These are phyloP conservation scores for Hypothenemus hampei DNA, from an alignment of 1,140 invertebrate genomes.

Conservation along the genomic window DNA sequence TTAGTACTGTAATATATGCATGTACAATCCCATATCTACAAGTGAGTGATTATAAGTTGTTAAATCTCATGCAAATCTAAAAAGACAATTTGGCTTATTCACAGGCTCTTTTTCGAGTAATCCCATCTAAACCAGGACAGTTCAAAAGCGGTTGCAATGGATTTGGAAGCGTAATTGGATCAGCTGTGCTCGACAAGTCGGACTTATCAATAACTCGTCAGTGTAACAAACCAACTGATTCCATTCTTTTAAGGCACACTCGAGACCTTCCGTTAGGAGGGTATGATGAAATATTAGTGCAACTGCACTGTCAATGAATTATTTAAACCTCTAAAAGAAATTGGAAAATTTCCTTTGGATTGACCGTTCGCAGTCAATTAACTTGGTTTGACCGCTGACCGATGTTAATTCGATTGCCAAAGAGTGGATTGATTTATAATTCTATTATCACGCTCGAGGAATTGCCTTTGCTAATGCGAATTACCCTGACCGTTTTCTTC, in stretches of 20 bases:
- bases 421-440: slow-evolving; percentile 39
- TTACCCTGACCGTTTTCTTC: too few relatives aligned
- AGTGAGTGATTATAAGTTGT: too few relatives aligned
- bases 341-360: slow-evolving; percentile 8
- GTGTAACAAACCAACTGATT: slow-evolving; percentile 34
- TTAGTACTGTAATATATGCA: too few relatives aligned
- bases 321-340: too few relatives aligned
- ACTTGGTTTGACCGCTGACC: slow-evolving; percentile 34
- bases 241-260: slow-evolving; percentile 17
- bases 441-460: slow-evolving; percentile 37
- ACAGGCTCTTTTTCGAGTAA: slow-evolving; percentile 14
- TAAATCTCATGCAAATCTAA: slow-evolving; percentile 12
- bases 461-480: slow-evolving; percentile 30
- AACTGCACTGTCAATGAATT: too few relatives aligned
- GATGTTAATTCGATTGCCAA: slow-evolving; percentile 34
- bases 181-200: slow-evolving; percentile 46
- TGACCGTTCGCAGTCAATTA: slow-evolving; percentile 33
- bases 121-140: slow-evolving; percentile 16
- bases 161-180: slow-evolving; percentile 48
- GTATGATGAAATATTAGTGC: too few relatives aligned
- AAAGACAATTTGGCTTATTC: slow-evolving; percentile 18
- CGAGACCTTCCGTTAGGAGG: too few relatives aligned
- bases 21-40: too few relatives aligned
- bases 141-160: slow-evolving; percentile 33
- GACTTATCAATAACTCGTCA: slow-evolving; percentile 50